phyloP scores from a whole-genome alignment of 2,113 vertebrate species.

The Siniperca chuatsi region DNA sequence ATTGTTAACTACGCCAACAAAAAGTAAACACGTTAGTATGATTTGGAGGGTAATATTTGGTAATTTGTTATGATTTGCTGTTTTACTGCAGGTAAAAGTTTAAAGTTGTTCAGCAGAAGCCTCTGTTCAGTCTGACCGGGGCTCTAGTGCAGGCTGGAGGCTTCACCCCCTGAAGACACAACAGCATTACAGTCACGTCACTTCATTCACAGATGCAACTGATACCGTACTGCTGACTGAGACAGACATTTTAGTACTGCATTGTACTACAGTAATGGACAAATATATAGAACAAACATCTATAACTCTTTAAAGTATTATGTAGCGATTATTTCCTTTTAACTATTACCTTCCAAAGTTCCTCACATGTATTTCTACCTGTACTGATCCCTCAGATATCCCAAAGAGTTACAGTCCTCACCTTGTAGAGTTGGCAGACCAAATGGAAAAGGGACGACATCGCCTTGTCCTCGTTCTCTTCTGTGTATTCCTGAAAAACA shows the following conservation, averaged over 20 bases:
- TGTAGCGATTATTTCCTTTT: background rate
- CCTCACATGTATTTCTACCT: background rate
- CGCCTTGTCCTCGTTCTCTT: constrained; percentile 72
- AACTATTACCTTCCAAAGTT: background rate
- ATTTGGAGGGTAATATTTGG: background rate
- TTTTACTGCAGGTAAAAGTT: constrained; percentile 1
- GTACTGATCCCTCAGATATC: background rate
- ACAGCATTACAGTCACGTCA: background rate
- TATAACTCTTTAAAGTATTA: background rate
- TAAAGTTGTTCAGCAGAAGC: constrained; percentile 55
- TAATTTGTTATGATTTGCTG: background rate
- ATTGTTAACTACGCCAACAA: background rate
- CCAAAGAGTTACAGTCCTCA: constrained; percentile 52
- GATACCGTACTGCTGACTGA: background rate
- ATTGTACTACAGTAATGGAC: background rate
- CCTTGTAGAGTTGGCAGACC: constrained; percentile 87
- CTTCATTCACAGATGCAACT: background rate
- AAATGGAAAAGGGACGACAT: constrained; percentile 80
- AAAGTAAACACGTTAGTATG: background rate
- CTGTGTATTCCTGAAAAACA: constrained; percentile 71
- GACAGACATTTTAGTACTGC: background rate
- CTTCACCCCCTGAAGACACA: constrained; percentile 70
- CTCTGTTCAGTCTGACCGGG: constrained; percentile 64
- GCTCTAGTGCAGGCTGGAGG: constrained; percentile 78
- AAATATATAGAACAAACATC: background rate